Base-by-base conservation (phyloP, 1,140 invertebrate species). In the Neuroterus valhalla region DNA sequence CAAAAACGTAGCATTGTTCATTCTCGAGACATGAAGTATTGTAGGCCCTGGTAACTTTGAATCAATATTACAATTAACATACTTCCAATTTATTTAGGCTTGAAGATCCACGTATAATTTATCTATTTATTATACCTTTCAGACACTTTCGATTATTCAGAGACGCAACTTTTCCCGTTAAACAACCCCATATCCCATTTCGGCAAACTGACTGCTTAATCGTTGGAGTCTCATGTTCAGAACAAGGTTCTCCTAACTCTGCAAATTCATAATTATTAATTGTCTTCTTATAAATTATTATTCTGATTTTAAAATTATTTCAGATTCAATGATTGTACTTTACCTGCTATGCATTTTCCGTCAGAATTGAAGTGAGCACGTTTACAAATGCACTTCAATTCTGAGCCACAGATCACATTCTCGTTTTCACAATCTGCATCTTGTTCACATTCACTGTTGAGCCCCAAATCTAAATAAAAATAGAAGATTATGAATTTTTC, bases 241-340 rank as follows among this genome's bases (percentile, higher is more conserved):
- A 26, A 14, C 52, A 62, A 62, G 52, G 52, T 62, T 62, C 52
- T 62, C 52, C 52, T 15, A 62, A 31, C 26, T 62, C 52, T 62
- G 15, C 14, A 62, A 31, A 8, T 6, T 4, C 17, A 48, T n/a
- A 48, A 48, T 48, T 48, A 17, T 19, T 48, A 8, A 48, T 48
- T 0, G 4, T 48, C n/a, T n/a, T n/a, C n/a, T n/a, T n/a, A n/a
- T n/a, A n/a, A n/a, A n/a, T n/a, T n/a, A n/a, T n/a, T n/a, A n/a
- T n/a, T n/a, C n/a, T n/a, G n/a, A n/a, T n/a, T n/a, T n/a, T n/a
- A 55, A 52, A 10, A 52, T 11, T 3, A 12, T 52, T 0, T 21
- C 10, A 23, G 2, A 52, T 52, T 23, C 21, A 21, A 52, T 21
- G 23, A 52, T 6, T 21, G 11, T 14, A 15, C 10, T 26, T 26